Percentiles rank a stretch among this genome's conserved stretches.
Conservation (phyloP, 2,888 invertebrate species). For the Noctua janthe region DNA sequence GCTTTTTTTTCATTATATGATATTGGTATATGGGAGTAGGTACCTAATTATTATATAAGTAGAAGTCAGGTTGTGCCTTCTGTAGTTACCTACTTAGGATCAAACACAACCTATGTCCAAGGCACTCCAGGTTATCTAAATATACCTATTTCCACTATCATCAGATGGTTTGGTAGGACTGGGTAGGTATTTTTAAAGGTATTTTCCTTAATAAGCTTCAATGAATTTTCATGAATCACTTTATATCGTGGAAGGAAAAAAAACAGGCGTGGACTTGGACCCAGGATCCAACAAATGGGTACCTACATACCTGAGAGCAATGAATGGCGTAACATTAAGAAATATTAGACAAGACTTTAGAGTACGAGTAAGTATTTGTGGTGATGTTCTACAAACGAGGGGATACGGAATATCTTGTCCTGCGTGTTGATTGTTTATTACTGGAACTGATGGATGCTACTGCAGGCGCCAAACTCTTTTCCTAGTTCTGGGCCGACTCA, state of each 20-base stretch:
- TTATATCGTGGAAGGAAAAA: neutral
- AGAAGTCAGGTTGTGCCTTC: neutral
- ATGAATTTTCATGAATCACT: constrained; percentile 18
- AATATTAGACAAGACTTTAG: neutral
- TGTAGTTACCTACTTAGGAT: neutral
- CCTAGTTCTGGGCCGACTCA: too few relatives aligned
- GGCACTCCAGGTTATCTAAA: neutral
- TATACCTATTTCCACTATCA: neutral
- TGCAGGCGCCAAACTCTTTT: too few relatives aligned
- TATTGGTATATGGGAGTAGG: too few relatives aligned
- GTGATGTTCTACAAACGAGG: neutral
- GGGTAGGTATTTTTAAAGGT: neutral
- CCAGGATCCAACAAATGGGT: neutral
- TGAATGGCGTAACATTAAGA: neutral
- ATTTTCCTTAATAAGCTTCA: constrained; percentile 17
- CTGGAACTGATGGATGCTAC: neutral
- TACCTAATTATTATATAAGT: neutral
- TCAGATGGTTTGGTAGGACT: neutral
- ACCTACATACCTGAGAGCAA: neutral
- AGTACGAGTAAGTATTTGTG: neutral
- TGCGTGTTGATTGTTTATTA: neutral
- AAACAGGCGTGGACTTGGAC: constrained; percentile 9
- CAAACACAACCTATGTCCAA: neutral
- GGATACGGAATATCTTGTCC: neutral
- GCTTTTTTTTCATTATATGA: neutral